A percentile compares a stretch with the other conserved stretches of the same genome.
Evolutionary conservation across 2,797 vertebrate genomes (phyloP).

Genomic region (Lacerta agilis): DNA sequence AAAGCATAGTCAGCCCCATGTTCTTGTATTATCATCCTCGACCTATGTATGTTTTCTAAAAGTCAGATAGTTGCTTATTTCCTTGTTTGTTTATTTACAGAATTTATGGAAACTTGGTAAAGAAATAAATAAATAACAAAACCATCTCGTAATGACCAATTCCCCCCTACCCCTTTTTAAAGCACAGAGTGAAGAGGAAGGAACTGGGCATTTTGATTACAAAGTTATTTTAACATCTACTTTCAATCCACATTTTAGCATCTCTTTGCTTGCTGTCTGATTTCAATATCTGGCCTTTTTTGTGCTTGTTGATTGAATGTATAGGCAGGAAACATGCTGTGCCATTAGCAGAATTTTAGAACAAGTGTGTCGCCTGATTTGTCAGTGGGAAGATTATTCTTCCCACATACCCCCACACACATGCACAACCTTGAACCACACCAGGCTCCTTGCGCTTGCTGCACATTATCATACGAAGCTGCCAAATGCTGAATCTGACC

Average conservation of each 20-base stretch:
- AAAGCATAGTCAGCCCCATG: too few relatives aligned
- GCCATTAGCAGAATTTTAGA: slow-evolving; percentile 5
- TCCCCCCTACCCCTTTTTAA: background rate
- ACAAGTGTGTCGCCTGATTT: background rate
- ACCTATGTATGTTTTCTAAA: background rate
- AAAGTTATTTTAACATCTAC: background rate
- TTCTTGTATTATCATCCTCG: too few relatives aligned
- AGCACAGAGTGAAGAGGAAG: background rate
- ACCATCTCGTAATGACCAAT: background rate
- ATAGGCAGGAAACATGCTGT: background rate
- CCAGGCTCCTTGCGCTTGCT: background rate
- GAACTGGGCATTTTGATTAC: background rate
- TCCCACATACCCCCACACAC: background rate
- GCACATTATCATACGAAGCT: background rate
- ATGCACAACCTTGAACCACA: background rate
- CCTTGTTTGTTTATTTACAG: too few relatives aligned
- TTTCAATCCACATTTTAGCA: slow-evolving; percentile 5
- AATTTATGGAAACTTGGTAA: too few relatives aligned
- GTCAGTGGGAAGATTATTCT: background rate
- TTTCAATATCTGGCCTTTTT: slow-evolving; percentile 5
- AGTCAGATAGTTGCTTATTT: too few relatives aligned
- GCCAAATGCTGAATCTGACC: background rate
- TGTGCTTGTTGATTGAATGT: background rate
- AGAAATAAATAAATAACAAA: background rate
- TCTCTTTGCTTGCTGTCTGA: slow-evolving; percentile 24